phyloP scores from a whole-genome alignment of 1,140 invertebrate species.

The Harpegnathos saltator region DNA sequence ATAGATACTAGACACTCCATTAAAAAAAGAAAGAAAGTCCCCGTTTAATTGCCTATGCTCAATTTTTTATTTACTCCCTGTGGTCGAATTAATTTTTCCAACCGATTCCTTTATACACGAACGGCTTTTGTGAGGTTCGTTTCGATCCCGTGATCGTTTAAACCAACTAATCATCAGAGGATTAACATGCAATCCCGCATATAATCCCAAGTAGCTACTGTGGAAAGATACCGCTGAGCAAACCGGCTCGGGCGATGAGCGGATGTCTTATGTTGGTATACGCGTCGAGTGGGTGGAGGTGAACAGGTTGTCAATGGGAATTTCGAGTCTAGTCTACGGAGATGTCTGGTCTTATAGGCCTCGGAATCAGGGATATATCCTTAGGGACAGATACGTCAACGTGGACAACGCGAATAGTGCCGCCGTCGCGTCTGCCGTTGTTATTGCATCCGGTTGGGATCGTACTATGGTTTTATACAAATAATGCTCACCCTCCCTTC shows the following conservation, averaged over 20 bases:
- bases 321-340: slow-evolving; percentile 67
- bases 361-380: slow-evolving; percentile 76
- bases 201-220: background rate
- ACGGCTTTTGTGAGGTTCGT: background rate
- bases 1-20: background rate
- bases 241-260: background rate
- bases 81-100: background rate
- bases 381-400: slow-evolving; percentile 85
- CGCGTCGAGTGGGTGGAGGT: slow-evolving; percentile 49
- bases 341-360: slow-evolving; percentile 68
- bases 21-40: too few species aligned
- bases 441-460: slow-evolving; percentile 58
- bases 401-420: slow-evolving; percentile 77
- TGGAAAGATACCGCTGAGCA: background rate
- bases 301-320: slow-evolving; percentile 76
- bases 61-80: background rate
- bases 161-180: background rate
- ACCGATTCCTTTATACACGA: background rate
- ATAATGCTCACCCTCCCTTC: background rate
- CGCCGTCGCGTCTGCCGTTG: slow-evolving; percentile 74
- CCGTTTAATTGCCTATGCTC: too few species aligned
- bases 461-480: slow-evolving; percentile 25
- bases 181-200: background rate
- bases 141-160: background rate
- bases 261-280: slow-evolving; percentile 8